Percentiles rank a stretch among this genome's conserved stretches.
Conservation (phyloP, 2,888 invertebrate genomes). For the Palloptera scutellata region DNA sequence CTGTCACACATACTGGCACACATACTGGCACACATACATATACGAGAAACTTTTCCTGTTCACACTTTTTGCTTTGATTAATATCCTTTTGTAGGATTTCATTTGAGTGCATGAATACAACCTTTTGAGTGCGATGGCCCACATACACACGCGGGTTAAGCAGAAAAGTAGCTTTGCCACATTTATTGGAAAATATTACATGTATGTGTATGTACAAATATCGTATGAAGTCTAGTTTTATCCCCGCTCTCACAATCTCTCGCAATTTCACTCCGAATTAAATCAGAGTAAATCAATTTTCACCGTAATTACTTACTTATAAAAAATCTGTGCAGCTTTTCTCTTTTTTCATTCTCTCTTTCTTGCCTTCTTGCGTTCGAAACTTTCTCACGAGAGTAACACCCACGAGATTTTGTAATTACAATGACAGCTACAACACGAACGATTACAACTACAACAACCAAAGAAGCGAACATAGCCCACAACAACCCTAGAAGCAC, state of each 20-base stretch:
- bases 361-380: constrained; percentile 7
- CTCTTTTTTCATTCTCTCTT: not conserved
- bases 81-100: too few species aligned
- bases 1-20: too few species aligned
- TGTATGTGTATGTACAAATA: too few species aligned
- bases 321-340: not conserved
- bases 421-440: constrained; percentile 23
- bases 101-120: too few species aligned
- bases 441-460: constrained; percentile 1
- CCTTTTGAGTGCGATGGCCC: too few species aligned
- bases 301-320: constrained; percentile 5
- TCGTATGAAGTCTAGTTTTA: too few species aligned
- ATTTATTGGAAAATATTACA: not conserved
- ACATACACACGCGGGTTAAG: too few species aligned
- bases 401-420: constrained; percentile 35
- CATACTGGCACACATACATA: too few species aligned
- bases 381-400: constrained; percentile 16
- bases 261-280: not conserved
- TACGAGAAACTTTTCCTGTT: too few species aligned
- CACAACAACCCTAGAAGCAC: constrained; percentile 7
- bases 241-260: too few species aligned
- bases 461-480: constrained; percentile 1
- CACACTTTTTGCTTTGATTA: too few species aligned
- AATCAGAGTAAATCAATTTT: constrained; percentile 14
- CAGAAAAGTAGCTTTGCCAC: not conserved